Conservation (phyloP, 2,888 invertebrate species). For the Drosophila leonis region DNA sequence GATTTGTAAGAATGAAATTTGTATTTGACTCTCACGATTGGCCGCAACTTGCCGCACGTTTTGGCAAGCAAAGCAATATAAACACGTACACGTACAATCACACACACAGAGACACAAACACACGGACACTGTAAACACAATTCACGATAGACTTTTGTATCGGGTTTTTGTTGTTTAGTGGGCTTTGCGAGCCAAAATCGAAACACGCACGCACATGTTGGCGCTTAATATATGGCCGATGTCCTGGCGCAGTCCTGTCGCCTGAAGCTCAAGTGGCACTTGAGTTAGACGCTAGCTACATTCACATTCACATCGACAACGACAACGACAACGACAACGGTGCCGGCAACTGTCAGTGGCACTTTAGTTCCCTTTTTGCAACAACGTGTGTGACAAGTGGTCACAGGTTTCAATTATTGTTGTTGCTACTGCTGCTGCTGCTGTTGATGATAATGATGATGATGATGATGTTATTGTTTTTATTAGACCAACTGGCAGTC, state of each 20-base stretch:
- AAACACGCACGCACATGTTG: conserved; percentile 67
- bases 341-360: conserved; percentile 54
- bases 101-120: conserved; percentile 13
- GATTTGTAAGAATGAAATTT: conserved; percentile 66
- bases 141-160: conserved; percentile 44
- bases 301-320: conserved; percentile 10
- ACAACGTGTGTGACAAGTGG: conserved; percentile 69
- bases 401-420: conserved; percentile 59
- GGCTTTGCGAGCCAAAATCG: conserved; percentile 48
- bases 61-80: conserved; percentile 37
- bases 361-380: conserved; percentile 41
- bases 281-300: conserved; percentile 39
- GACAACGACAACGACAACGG: conserved; percentile 13
- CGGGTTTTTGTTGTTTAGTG: conserved; percentile 46
- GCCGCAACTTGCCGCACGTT: conserved; percentile 65
- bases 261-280: conserved; percentile 48
- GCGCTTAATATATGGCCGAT: conserved; percentile 27
- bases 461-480: conserved; percentile 45
- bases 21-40: conserved; percentile 58
- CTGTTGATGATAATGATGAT: background rate
- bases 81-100: conserved; percentile 56
- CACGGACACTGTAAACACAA: conserved; percentile 33
- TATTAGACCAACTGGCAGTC: conserved; percentile 24
- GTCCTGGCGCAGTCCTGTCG: conserved; percentile 36
- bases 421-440: conserved; percentile 14